Evolutionary conservation across 2,113 vertebrate species (phyloP), one percentile per base, ranked within the genome.

Genomic region (Cephalophus harveyi): DNA sequence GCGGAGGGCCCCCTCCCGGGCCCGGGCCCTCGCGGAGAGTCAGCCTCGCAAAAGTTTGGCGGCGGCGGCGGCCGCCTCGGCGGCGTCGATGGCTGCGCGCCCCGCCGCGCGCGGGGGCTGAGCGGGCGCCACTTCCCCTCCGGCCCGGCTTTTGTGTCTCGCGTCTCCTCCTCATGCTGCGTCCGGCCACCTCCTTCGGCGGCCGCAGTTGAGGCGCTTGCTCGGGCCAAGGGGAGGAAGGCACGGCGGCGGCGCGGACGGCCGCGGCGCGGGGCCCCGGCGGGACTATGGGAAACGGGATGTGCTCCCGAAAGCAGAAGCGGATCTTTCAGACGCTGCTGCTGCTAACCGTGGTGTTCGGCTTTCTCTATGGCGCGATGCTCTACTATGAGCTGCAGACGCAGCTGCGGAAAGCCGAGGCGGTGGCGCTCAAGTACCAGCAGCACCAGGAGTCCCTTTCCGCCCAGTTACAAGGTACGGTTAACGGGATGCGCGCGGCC

Each of bases 381-480:
- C 97, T 99, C 2, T 99, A 99, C 86, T 99, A 99, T 36, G 99
- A 99, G 98, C 98, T 99, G 99, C 99, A 99, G 98, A 99, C 98
- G 74, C 99, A 99, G 99, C 99, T 99, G 95, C 99, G 98, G 98
- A 99, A 99, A 98, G 99, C 99, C 25, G 99, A 99, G 98, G 99
- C 99, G 27, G 99, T 99, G 99, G 99, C 99, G 8, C 94, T 99
- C 55, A 99, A 99, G 98, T 99, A 99, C 98, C 99, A 99, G 98
- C 99, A 99, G 97, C 99, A 99, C 89, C 99, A 99, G 76, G 99
- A 99, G 99, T 99, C 99, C 1, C 99, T 99, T 7, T 99, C 99
- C 1, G 99, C 99, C 16, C 99, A 99, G 98, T 98, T 99, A 91
- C 99, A 99, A 99, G 99, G 99, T 99, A 99, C 16, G 86, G 59